Percentiles rank a stretch among this genome's conserved stretches.
Evolutionary conservation across 2,888 invertebrate genomes (phyloP).

Genomic region (Neoitamus cyanurus): DNA sequence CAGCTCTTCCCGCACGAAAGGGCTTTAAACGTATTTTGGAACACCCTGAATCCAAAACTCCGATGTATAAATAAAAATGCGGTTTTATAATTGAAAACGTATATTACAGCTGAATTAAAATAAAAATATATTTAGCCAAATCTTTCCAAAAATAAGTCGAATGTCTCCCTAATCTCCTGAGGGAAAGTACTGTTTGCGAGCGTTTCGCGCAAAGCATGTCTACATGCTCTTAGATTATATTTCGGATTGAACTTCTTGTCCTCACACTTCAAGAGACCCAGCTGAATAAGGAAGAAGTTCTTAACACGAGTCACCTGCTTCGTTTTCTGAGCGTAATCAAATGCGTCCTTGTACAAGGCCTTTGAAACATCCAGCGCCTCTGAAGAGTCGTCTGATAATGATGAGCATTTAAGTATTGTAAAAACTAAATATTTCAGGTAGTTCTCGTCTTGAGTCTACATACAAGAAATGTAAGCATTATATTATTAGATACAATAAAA

Average conservation of each 20-base stretch:
- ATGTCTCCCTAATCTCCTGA: conserved; percentile 61
- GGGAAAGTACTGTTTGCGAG: conserved; percentile 59
- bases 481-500: not conserved
- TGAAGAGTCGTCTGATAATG: conserved; percentile 60
- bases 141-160: conserved; percentile 61
- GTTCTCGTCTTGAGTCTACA: conserved; percentile 61
- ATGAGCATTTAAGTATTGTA: conserved; percentile 64
- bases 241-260: conserved; percentile 60
- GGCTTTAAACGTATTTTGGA: too few relatives aligned
- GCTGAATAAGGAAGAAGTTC: conserved; percentile 63
- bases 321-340: conserved; percentile 62
- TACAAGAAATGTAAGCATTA: conserved; percentile 29
- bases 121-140: conserved; percentile 51
- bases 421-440: conserved; percentile 62
- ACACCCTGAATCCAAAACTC: too few relatives aligned
- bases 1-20: too few relatives aligned
- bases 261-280: conserved; percentile 63
- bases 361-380: conserved; percentile 62
- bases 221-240: conserved; percentile 62
- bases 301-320: conserved; percentile 61
- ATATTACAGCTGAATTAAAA: not conserved
- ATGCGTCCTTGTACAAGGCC: conserved; percentile 60
- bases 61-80: not conserved
- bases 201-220: conserved; percentile 61
- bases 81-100: not conserved